Conservation (phyloP, 2,888 invertebrate genomes). For the Steromphala cineraria region DNA sequence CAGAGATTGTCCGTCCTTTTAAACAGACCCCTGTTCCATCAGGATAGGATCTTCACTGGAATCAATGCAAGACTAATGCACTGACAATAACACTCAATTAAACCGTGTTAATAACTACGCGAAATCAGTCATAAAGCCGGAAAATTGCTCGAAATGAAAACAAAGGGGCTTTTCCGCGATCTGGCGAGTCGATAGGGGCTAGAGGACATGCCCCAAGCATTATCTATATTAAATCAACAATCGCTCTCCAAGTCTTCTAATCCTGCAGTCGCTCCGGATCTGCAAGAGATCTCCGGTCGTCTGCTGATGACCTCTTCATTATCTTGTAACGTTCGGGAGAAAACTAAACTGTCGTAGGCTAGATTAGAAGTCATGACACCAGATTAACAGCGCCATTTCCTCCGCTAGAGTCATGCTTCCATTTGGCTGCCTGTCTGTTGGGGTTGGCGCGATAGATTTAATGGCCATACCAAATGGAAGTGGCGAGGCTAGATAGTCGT, state of each 20-base stretch:
- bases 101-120: conserved; percentile 12
- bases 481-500: neutral
- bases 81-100: conserved; percentile 28
- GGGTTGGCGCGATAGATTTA: conserved; percentile 1
- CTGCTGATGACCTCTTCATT: conserved; percentile 5
- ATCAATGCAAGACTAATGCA: neutral
- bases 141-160: conserved; percentile 27
- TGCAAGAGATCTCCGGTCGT: neutral
- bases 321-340: conserved; percentile 5
- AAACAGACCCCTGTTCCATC: neutral
- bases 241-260: neutral
- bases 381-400: conserved; percentile 21
- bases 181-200: conserved; percentile 14
- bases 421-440: neutral
- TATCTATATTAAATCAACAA: conserved; percentile 38
- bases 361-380: conserved; percentile 18
- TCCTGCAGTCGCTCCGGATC: neutral
- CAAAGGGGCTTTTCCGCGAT: conserved; percentile 16
- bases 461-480: neutral
- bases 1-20: neutral
- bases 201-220: conserved; percentile 8
- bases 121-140: conserved; percentile 26
- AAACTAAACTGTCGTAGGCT: conserved; percentile 9
- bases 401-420: neutral
- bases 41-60: neutral